Evolutionary conservation across 2,797 vertebrate species (phyloP).

Genomic region (Emydoidea blandingii): DNA sequence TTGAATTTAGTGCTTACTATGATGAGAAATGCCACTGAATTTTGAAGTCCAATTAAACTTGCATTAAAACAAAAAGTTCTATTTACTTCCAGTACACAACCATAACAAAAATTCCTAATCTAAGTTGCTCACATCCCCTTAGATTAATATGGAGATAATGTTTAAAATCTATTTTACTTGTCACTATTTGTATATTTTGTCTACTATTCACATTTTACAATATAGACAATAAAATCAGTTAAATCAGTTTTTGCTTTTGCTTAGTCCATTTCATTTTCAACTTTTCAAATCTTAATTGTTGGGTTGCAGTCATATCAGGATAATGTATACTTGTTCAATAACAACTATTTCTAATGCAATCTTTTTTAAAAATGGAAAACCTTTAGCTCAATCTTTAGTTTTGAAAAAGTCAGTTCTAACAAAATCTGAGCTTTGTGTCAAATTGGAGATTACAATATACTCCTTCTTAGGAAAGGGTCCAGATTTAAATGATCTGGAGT

Average conservation of each 20-base stretch:
- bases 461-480: neutral
- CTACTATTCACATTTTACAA: slow-evolving; percentile 7
- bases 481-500: neutral
- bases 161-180: slow-evolving; percentile 3
- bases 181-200: slow-evolving; percentile 8
- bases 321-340: slow-evolving; percentile 33
- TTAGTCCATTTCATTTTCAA: slow-evolving; percentile 46
- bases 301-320: neutral
- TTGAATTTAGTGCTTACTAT: neutral
- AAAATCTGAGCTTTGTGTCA: neutral
- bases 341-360: neutral
- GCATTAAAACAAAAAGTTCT: neutral
- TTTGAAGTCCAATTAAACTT: neutral
- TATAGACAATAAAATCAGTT: neutral
- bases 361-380: neutral
- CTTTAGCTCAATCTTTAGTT: neutral
- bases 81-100: neutral
- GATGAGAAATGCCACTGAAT: neutral
- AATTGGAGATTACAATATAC: neutral
- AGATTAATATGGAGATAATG: neutral
- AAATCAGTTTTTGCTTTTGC: neutral
- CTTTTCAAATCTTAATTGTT: neutral
- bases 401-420: neutral
- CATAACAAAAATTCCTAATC: neutral
- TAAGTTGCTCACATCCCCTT: neutral